Evolutionary conservation across 2,888 invertebrate genomes (phyloP).

Genomic region (Diachrysia chrysitis): DNA sequence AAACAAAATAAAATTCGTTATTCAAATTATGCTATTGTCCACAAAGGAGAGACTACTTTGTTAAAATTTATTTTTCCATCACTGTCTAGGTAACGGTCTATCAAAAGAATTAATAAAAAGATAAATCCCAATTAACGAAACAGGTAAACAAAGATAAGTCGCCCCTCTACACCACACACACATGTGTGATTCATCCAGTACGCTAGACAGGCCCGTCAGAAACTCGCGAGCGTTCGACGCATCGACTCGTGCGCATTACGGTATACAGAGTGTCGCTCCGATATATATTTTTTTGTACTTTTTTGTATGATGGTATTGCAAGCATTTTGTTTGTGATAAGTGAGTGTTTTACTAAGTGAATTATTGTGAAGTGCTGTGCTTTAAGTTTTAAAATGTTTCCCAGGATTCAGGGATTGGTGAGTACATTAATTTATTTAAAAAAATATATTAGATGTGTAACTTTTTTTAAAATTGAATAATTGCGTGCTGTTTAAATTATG

Average conservation of each 20-base stretch:
- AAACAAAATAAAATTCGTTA: neutral
- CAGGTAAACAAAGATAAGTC: slow-evolving; percentile 57
- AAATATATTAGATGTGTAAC: slow-evolving; percentile 5
- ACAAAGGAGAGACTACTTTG: neutral
- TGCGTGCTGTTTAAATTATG: neutral
- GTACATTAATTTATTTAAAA: slow-evolving; percentile 57
- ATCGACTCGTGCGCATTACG: slow-evolving; percentile 77
- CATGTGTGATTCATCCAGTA: slow-evolving; percentile 50
- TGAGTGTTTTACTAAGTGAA: slow-evolving; percentile 70
- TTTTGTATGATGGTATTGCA: slow-evolving; percentile 63
- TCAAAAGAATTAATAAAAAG: neutral
- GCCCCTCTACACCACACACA: slow-evolving; percentile 40
- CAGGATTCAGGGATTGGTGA: slow-evolving; percentile 86
- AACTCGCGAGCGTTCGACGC: slow-evolving; percentile 66
- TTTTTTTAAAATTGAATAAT: neutral
- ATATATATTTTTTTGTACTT: slow-evolving; percentile 33
- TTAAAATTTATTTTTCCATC: neutral
- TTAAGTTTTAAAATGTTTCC: slow-evolving; percentile 78
- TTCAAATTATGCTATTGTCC: neutral
- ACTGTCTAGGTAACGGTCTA: neutral
- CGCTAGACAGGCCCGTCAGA: slow-evolving; percentile 56
- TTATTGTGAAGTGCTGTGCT: slow-evolving; percentile 65
- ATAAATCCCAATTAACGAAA: slow-evolving; percentile 30
- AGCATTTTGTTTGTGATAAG: slow-evolving; percentile 58
- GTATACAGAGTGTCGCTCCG: slow-evolving; percentile 40